Evolutionary conservation across 2,797 vertebrate species (phyloP).

Genomic region (Synaphobranchus kaupii): DNA sequence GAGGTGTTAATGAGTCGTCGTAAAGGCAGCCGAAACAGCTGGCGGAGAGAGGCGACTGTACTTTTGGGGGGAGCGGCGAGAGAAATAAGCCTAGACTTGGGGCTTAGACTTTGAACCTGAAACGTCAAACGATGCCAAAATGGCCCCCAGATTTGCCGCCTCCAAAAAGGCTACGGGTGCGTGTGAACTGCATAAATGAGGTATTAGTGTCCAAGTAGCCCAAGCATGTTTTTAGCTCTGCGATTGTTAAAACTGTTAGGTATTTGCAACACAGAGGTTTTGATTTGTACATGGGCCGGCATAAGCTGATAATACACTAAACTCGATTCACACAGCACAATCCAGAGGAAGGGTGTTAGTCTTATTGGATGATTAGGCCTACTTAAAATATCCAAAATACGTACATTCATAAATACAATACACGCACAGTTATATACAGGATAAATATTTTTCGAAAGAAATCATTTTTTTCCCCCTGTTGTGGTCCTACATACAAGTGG

Average conservation of each 20-base stretch:
- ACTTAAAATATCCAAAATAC: neutral
- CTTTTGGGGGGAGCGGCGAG: constrained; percentile 52
- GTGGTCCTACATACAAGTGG: neutral
- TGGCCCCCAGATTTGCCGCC: neutral
- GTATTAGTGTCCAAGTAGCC: neutral
- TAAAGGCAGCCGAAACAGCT: constrained; percentile 67
- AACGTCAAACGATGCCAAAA: constrained; percentile 40
- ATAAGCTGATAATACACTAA: neutral
- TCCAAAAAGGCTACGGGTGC: neutral
- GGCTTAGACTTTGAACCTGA: constrained; percentile 40
- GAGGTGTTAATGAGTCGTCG: constrained; percentile 71
- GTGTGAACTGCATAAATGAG: neutral
- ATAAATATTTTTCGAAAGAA: neutral
- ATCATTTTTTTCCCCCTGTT: too few relatives aligned
- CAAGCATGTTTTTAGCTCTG: neutral
- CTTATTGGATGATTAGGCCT: neutral
- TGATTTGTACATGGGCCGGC: neutral
- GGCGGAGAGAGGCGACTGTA: constrained; percentile 53
- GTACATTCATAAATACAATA: neutral
- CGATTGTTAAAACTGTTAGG: neutral
- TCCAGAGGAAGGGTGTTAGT: neutral
- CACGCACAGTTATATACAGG: neutral
- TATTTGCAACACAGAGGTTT: neutral
- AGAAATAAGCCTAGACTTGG: constrained; percentile 45
- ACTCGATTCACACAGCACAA: neutral